Evolutionary conservation across 2,888 invertebrate species (phyloP), one percentile per base, ranked within the genome.

Genomic region (Oxytorus armatus): DNA sequence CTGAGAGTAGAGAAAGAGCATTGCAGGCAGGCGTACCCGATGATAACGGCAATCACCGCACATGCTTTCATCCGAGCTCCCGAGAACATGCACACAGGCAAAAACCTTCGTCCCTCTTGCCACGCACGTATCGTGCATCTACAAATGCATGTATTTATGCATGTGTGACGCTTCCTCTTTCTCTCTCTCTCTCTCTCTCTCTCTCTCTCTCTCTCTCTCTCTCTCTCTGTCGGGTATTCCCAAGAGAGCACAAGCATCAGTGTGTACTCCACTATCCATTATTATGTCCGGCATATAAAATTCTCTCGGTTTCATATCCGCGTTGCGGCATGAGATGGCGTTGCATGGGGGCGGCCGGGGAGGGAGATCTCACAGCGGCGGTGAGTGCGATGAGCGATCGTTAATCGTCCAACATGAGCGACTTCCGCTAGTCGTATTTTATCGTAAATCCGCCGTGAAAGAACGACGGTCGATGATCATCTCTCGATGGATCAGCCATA

Each of bases 11-110:
- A 74, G 76, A 74, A 42, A 65, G 63, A 77, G 61, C 61, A 59
- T 75, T 65, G 78, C 69, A 74, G 51, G 86, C 89, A 89, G 90
- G 90, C 90, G 90, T 90, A 89, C 90, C 90, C 90, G 87, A 88
- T 89, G 88, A 88, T 88, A 88, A 88, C 88, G 87, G 89, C 89
- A 89, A 89, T 89, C 89, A 88, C 90, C 86, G 90, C 89, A 88
- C 90, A 90, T 89, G 90, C 89, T 90, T 87, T 88, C 79, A 80
- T 65, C 66, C 77, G 88, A 88, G 89, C 89, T 89, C 85, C 89
- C 86, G 86, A 84, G 86, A 86, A 85, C 82, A 76, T 82, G 73
- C 86, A 86, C 87, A 86, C 87, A 88, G 88, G 89, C 88, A 87
- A 87, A 86, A 65, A 65, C 55, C 21, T 47, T 65, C 47, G 42